phyloP scores from a whole-genome alignment of 2,797 vertebrate species.

The Chanos chanos region DNA sequence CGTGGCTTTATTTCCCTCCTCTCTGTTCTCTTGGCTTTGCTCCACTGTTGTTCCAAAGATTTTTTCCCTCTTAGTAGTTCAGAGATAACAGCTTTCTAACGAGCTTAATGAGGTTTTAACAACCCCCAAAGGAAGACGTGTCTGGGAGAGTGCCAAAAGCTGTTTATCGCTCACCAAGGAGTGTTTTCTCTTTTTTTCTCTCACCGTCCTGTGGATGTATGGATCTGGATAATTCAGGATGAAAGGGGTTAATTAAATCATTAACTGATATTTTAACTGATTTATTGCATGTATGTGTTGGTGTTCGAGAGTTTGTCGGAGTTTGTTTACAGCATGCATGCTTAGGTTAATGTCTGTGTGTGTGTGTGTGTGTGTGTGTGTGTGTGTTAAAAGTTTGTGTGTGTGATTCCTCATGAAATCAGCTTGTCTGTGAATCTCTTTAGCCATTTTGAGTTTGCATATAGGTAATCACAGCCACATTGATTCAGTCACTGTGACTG shows the following conservation, averaged over 20 bases:
- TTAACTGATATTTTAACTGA: too few species aligned
- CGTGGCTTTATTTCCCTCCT: slow-evolving; percentile 11
- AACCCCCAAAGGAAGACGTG: not conserved
- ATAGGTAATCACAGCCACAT: too few species aligned
- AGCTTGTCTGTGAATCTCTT: too few species aligned
- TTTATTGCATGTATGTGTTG: too few species aligned
- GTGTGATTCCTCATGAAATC: too few species aligned
- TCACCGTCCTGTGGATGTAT: too few species aligned
- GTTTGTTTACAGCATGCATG: slow-evolving; percentile 7
- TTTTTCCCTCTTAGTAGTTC: slow-evolving; percentile 23
- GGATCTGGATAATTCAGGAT: too few species aligned
- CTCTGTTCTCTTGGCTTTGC: slow-evolving; percentile 40
- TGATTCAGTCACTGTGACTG: too few species aligned
- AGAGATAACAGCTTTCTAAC: slow-evolving; percentile 23
- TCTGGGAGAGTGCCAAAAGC: not conserved
- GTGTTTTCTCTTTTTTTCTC: too few species aligned
- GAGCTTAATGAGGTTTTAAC: slow-evolving; percentile 27
- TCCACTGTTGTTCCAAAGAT: slow-evolving; percentile 41
- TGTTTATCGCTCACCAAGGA: not conserved
- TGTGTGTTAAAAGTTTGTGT: not conserved
- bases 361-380: not conserved
- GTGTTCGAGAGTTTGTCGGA: too few species aligned
- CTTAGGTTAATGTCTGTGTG: slow-evolving; percentile 1
- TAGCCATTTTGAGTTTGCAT: too few species aligned
- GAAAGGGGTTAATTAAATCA: too few species aligned